A percentile compares a stretch with the other conserved stretches of the same genome.
Conservation (phyloP, 2,888 invertebrate genomes). For the Heliconius aoede region DNA sequence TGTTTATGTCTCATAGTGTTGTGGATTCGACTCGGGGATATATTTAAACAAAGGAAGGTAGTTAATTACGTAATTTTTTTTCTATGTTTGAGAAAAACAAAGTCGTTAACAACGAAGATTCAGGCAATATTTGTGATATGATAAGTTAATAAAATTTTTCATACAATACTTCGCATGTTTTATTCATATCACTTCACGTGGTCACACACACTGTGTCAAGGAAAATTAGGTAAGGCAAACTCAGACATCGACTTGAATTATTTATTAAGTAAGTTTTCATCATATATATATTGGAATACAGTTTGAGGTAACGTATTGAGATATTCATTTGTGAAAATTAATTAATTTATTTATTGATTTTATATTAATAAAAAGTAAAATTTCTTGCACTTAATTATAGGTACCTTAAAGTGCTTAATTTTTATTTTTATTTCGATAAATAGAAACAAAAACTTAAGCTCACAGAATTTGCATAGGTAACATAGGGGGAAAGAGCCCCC, state of each 20-base stretch:
- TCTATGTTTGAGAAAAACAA: too few species aligned
- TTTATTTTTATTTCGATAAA: not conserved
- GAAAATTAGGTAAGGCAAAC: conserved; percentile 30
- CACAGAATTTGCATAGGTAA: not conserved
- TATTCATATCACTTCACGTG: conserved; percentile 26
- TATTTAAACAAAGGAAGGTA: too few species aligned
- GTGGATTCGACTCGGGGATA: too few species aligned
- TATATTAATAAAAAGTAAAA: not conserved
- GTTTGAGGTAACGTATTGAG: not conserved
- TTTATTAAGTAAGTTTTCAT: conserved; percentile 22
- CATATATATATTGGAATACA: not conserved
- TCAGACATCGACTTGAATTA: conserved; percentile 20
- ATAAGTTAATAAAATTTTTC: too few species aligned
- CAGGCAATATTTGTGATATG: too few species aligned
- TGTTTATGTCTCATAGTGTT: too few species aligned
- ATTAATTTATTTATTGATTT: too few species aligned
- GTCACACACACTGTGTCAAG: conserved; percentile 32
- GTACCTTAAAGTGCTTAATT: not conserved
- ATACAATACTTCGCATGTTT: conserved; percentile 24
- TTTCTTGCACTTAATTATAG: too few species aligned
- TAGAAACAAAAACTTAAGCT: not conserved
- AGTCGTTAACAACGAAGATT: too few species aligned
- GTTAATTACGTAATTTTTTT: too few species aligned
- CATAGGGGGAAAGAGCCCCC: too few species aligned
- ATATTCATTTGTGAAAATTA: not conserved